phyloP scores from a whole-genome alignment of 2,113 vertebrate genomes.

The Octodon degus region DNA sequence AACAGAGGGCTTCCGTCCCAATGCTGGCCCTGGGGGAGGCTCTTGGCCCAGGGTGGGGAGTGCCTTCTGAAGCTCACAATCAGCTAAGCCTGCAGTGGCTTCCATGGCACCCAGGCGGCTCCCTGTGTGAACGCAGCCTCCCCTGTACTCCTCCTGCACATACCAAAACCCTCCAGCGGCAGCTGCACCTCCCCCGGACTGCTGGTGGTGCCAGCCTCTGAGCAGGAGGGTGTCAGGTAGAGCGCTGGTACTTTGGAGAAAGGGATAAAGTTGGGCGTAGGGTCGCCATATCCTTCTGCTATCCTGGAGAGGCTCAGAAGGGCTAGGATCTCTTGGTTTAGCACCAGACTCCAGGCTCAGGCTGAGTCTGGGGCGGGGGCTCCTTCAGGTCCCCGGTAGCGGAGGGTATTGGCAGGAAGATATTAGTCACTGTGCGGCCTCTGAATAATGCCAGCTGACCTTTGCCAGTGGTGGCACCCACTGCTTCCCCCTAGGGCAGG shows the following conservation, averaged over 20 bases:
- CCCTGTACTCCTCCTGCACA: slow-evolving; percentile 59
- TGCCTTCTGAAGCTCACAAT: neutral
- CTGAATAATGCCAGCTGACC: slow-evolving; percentile 50
- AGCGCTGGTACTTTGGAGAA: neutral
- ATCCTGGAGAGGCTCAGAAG: neutral
- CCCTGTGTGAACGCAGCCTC: slow-evolving; percentile 27
- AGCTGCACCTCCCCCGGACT: neutral
- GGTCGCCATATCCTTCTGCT: neutral
- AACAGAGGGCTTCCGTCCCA: neutral
- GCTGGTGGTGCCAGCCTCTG: slow-evolving; percentile 37
- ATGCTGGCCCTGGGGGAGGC: accelerated
- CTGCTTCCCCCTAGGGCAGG: slow-evolving; percentile 22
- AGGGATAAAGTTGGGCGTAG: neutral
- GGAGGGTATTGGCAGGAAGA: neutral
- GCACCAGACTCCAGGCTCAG: neutral
- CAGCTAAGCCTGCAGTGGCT: neutral
- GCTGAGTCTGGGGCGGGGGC: neutral
- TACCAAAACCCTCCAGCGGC: slow-evolving; percentile 8
- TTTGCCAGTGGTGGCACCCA: neutral
- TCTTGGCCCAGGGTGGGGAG: neutral
- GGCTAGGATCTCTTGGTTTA: accelerated
- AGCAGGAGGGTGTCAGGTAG: neutral
- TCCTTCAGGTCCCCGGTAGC: neutral
- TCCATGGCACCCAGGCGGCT: neutral
- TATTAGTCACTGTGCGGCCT: neutral